Conservation (phyloP, 2,888 invertebrate species). For the Xylota segnis region DNA sequence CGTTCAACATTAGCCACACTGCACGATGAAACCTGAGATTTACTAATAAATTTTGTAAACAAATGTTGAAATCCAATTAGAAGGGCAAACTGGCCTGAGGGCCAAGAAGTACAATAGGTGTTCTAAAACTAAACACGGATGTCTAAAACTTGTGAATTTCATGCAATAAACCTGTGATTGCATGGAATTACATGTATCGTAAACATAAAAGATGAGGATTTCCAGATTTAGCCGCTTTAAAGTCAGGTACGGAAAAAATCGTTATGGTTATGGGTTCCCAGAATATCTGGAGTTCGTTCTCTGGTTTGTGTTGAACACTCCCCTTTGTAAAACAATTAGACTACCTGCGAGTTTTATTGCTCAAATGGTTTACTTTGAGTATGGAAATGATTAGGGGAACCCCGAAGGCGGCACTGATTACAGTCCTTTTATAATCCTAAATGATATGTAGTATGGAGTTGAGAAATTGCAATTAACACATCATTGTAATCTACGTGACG, state of each 20-base stretch:
- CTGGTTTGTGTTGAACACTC: background rate
- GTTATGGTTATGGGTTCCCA: background rate
- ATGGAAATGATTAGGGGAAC: too few species aligned
- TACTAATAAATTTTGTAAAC: conserved; percentile 7
- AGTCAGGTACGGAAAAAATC: background rate
- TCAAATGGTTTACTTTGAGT: too few species aligned
- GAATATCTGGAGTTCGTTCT: background rate
- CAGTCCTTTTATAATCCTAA: too few species aligned
- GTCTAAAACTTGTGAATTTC: background rate
- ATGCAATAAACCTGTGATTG: background rate
- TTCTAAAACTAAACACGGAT: background rate
- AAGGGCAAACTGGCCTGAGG: background rate
- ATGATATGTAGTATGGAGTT: too few species aligned
- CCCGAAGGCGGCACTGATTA: background rate
- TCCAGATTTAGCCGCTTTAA: background rate
- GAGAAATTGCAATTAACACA: too few species aligned
- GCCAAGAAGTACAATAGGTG: background rate
- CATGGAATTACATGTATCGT: conserved; percentile 19
- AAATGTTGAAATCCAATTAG: background rate
- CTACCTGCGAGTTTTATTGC: background rate
- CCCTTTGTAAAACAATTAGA: background rate
- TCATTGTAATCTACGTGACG: too few species aligned
- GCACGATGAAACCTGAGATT: background rate
- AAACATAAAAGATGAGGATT: conserved; percentile 3
- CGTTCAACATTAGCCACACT: background rate